phyloP scores from a whole-genome alignment of 1,140 invertebrate species.

The Limonius californicus region DNA sequence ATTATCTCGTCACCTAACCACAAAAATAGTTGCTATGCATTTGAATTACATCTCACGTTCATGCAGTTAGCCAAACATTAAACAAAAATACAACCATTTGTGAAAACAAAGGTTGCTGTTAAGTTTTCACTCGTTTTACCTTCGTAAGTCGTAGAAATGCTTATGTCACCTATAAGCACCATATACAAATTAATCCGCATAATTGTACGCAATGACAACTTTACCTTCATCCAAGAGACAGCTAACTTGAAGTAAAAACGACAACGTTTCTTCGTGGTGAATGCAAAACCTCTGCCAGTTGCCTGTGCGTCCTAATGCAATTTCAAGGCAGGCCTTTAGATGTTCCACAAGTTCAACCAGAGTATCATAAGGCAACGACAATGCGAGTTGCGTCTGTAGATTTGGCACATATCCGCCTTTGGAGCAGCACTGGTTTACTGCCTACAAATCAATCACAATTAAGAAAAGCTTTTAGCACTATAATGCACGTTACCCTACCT shows the following conservation, averaged over 20 bases:
- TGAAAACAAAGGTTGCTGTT: too few species aligned
- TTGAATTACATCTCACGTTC: too few species aligned
- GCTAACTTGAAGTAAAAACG: too few species aligned
- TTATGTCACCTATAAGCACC: conserved; percentile 12
- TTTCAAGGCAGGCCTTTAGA: conserved; percentile 90
- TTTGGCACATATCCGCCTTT: conserved; percentile 56
- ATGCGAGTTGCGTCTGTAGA: conserved; percentile 46
- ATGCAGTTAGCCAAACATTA: too few species aligned
- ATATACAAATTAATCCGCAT: not conserved
- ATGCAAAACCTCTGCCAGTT: conserved; percentile 95
- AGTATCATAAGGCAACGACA: conserved; percentile 75
- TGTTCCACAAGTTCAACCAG: conserved; percentile 92
- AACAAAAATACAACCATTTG: too few species aligned
- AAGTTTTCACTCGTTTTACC: conserved; percentile 2
- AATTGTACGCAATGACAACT: too few species aligned
- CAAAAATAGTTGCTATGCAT: too few species aligned
- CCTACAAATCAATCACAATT: conserved; percentile 35
- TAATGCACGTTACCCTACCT: too few species aligned
- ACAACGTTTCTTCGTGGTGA: conserved; percentile 60
- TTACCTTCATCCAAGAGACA: too few species aligned
- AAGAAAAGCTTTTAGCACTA: too few species aligned
- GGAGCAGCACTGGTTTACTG: conserved; percentile 57
- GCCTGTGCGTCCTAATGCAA: conserved; percentile 67
- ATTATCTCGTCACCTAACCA: too few species aligned
- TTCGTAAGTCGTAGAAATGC: conserved; percentile 18